Conservation (phyloP, 1,140 invertebrate species). For the Calephelis virginiensis region DNA sequence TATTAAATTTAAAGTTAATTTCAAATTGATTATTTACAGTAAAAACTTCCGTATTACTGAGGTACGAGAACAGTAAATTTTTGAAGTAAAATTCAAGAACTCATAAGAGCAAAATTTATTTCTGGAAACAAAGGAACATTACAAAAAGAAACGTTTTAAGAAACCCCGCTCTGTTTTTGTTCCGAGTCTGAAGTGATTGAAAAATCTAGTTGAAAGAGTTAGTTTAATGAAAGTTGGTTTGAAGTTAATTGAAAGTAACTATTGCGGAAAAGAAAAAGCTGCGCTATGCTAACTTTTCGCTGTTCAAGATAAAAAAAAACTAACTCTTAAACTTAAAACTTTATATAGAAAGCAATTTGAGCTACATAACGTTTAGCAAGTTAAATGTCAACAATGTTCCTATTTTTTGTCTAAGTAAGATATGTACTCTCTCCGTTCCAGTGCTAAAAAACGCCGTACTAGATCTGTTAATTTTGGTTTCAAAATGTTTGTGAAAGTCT, state of each 20-base stretch:
- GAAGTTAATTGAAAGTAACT: conserved; percentile 13
- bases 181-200: conserved; percentile 4
- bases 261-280: neutral
- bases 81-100: neutral
- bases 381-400: too few relatives aligned
- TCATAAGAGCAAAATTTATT: neutral
- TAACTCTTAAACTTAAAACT: neutral
- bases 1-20: too few relatives aligned
- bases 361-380: too few relatives aligned
- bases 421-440: too few relatives aligned
- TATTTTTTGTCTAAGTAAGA: too few relatives aligned
- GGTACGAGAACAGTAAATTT: neutral
- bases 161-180: conserved; percentile 5
- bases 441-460: too few relatives aligned
- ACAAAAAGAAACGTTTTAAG: neutral
- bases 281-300: neutral
- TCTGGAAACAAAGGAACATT: neutral
- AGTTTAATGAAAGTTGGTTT: neutral
- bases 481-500: too few relatives aligned
- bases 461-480: too few relatives aligned
- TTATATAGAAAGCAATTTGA: too few relatives aligned
- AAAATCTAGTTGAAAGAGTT: conserved; percentile 7
- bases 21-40: too few relatives aligned
- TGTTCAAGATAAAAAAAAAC: neutral
- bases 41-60: neutral